Conservation (phyloP, 2,888 invertebrate species). For the Siphonodentalium dalli region DNA sequence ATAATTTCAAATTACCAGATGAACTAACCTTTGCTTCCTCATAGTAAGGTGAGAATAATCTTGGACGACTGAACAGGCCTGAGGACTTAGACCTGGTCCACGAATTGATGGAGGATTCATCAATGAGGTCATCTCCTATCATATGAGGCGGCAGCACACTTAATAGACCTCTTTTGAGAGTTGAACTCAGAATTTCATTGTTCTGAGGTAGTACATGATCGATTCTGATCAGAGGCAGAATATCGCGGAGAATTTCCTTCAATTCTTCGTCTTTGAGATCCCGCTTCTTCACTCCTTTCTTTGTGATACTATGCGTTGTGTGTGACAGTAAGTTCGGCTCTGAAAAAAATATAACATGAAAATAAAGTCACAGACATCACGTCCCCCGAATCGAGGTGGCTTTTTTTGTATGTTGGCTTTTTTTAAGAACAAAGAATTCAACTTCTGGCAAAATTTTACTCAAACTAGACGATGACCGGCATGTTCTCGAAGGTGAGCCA, state of each 20-base stretch:
- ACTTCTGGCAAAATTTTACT: no score
- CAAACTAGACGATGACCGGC: no score
- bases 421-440: no score
- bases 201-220: conserved; percentile 89
- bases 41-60: conserved; percentile 92
- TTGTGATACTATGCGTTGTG: conserved; percentile 88
- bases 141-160: conserved; percentile 85
- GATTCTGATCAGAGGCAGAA: conserved; percentile 83
- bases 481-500: no score
- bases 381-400: no score
- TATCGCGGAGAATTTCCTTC: conserved; percentile 82
- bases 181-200: conserved; percentile 67
- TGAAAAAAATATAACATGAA: conserved; percentile 51
- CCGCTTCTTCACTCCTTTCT: conserved; percentile 82
- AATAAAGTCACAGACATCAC: not conserved
- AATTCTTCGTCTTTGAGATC: conserved; percentile 85
- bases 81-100: conserved; percentile 63
- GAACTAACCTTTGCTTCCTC: conserved; percentile 86
- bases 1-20: conserved; percentile 1
- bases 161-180: conserved; percentile 77
- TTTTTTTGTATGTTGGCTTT: no score
- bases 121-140: conserved; percentile 74
- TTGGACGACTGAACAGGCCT: conserved; percentile 75
- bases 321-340: conserved; percentile 90
- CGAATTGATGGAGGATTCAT: conserved; percentile 36